Evolutionary conservation across 2,113 vertebrate genomes (phyloP).

Genomic region (Pseudorhombus dupliciocellatus): DNA sequence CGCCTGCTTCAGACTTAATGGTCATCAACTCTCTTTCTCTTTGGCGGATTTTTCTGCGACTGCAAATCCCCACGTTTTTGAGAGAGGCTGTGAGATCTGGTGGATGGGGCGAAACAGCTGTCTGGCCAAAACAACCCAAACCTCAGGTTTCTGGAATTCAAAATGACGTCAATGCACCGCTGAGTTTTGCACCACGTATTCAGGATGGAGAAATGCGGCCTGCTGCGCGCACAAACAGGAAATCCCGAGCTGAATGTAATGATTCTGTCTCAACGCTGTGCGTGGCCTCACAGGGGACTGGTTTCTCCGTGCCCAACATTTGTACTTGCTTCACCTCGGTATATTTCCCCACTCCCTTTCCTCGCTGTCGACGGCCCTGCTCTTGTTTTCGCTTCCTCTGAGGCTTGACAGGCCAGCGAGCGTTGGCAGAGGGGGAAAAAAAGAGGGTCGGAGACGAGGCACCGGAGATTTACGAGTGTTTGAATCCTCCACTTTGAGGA

Average conservation of each 20-base stretch:
- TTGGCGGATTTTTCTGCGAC: neutral
- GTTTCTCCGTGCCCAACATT: conserved; percentile 72
- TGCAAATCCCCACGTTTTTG: neutral
- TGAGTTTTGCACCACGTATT: conserved; percentile 23
- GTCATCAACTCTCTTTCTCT: neutral
- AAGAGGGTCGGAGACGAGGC: conserved; percentile 22
- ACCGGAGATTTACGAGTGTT: conserved; percentile 61
- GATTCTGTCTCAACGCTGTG: conserved; percentile 25
- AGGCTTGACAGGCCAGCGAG: conserved; percentile 65
- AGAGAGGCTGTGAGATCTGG: conserved; percentile 38
- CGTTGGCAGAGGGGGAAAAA: neutral
- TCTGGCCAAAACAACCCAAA: conserved; percentile 61
- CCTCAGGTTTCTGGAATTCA: conserved; percentile 76
- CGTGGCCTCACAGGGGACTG: conserved; percentile 63
- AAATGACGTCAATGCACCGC: conserved; percentile 72
- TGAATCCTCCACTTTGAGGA: conserved; percentile 56
- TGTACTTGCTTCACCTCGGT: conserved; percentile 73
- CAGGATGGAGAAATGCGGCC: conserved; percentile 2
- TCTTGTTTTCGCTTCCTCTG: conserved; percentile 73
- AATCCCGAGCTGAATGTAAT: conserved; percentile 40
- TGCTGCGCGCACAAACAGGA: conserved; percentile 51
- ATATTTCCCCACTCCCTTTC: conserved; percentile 69
- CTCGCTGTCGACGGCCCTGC: conserved; percentile 42
- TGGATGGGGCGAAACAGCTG: conserved; percentile 75
- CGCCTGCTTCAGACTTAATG: neutral